Percentiles rank a stretch among this genome's conserved stretches.
These are phyloP conservation scores for Callionymus lyra DNA, from an alignment of 2,113 vertebrate genomes.

Conservation along the genomic window DNA sequence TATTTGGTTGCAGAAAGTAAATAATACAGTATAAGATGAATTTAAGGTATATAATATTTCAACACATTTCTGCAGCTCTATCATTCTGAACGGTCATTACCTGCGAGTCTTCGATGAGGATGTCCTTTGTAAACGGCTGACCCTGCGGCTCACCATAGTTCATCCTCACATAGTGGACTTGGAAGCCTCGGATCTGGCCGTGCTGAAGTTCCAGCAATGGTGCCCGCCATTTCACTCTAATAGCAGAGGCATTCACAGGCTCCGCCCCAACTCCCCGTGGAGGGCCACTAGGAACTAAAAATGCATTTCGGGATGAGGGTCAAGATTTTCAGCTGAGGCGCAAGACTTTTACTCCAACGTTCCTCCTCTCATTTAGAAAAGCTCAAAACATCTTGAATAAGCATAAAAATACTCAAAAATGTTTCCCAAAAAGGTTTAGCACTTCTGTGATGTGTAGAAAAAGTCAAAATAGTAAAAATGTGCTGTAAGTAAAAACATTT, in stretches of 20 bases:
- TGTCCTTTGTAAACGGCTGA: conserved; percentile 84
- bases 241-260: conserved; percentile 89
- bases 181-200: conserved; percentile 90
- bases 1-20: no score
- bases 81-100: conserved; percentile 50
- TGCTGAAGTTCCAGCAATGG: conserved; percentile 87
- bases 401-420: conserved; percentile 27
- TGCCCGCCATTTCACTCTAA: conserved; percentile 90
- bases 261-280: conserved; percentile 88
- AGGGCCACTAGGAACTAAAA: conserved; percentile 97
- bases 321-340: conserved; percentile 42
- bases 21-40: no score
- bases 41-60: conserved; percentile 1
- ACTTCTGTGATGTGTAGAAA: conserved; percentile 42
- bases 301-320: conserved; percentile 86
- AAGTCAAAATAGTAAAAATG: conserved; percentile 64
- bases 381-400: conserved; percentile 29
- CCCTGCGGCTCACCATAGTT: conserved; percentile 83
- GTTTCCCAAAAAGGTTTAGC: conserved; percentile 42
- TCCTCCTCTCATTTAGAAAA: conserved; percentile 24
- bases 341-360: conserved; percentile 34
- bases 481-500: conserved; percentile 74
- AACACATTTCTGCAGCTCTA: background rate
- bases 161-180: conserved; percentile 89
- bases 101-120: conserved; percentile 91